phyloP scores from a whole-genome alignment of 2,888 invertebrate species.

The Drosophila bunnanda region DNA sequence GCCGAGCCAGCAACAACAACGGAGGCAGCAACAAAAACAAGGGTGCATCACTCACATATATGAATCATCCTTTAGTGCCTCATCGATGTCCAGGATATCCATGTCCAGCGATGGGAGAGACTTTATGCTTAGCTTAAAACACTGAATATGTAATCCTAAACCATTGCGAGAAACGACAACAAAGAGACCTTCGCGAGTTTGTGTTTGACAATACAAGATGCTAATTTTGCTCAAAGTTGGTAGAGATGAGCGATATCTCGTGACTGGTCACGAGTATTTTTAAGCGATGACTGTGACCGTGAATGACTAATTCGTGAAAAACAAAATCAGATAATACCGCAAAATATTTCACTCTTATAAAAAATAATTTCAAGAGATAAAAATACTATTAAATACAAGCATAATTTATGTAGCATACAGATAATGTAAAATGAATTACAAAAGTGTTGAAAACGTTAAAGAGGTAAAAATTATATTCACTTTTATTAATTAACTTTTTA shows the following conservation, averaged over 20 bases:
- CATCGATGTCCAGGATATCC: constrained; percentile 84
- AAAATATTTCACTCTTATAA: background rate
- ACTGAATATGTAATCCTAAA: constrained; percentile 37
- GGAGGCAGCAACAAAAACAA: constrained; percentile 14
- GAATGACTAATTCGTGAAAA: background rate
- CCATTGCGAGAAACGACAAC: constrained; percentile 44
- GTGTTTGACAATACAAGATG: constrained; percentile 43
- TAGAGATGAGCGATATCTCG: constrained; percentile 16
- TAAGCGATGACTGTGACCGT: constrained; percentile 12
- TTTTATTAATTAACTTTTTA: too few species aligned
- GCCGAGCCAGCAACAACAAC: constrained; percentile 25
- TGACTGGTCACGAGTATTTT: constrained; percentile 18
- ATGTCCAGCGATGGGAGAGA: constrained; percentile 62
- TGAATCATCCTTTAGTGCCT: constrained; percentile 84
- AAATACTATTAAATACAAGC: background rate
- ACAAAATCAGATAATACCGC: background rate
- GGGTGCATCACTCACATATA: constrained; percentile 81
- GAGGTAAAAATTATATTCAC: background rate
- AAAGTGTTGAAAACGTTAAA: background rate
- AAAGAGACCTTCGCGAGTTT: constrained; percentile 37
- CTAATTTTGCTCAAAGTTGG: constrained; percentile 39
- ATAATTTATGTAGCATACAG: background rate
- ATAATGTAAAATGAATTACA: background rate
- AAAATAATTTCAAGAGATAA: background rate
- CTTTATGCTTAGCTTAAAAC: constrained; percentile 38